phyloP scores from a whole-genome alignment of 1,140 invertebrate genomes.

The Drosophila ohnishii region DNA sequence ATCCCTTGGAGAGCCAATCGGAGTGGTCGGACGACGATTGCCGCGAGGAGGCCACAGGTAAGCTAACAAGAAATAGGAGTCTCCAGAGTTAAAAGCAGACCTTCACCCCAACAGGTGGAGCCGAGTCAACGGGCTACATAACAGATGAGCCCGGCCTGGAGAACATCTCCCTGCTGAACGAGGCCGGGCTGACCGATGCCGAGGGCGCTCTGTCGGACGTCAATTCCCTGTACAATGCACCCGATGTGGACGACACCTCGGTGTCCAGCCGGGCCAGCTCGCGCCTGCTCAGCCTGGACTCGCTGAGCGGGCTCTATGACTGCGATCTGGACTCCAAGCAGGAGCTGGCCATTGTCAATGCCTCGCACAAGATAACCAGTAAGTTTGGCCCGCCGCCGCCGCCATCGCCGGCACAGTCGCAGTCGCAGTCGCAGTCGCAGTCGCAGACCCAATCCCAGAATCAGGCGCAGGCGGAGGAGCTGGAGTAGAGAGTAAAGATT shows the following conservation, averaged over 20 bases:
- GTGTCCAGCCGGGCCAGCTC: slow-evolving; percentile 91
- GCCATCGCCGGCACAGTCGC: slow-evolving; percentile 36
- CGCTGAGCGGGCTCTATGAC: slow-evolving; percentile 92
- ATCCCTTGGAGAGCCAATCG: slow-evolving; percentile 87
- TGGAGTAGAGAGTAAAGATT: slow-evolving; percentile 48
- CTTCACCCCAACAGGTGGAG: slow-evolving; percentile 83
- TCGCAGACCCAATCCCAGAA: neutral
- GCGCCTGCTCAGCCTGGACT: slow-evolving; percentile 90
- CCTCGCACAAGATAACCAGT: slow-evolving; percentile 82
- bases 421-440: neutral
- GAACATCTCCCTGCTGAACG: slow-evolving; percentile 92
- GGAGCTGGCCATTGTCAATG: slow-evolving; percentile 83
- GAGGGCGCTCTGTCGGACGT: slow-evolving; percentile 93
- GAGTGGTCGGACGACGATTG: slow-evolving; percentile 90
- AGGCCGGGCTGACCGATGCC: slow-evolving; percentile 92
- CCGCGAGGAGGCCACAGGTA: slow-evolving; percentile 82
- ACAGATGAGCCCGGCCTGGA: slow-evolving; percentile 92
- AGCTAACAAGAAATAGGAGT: neutral
- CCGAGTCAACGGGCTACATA: slow-evolving; percentile 91
- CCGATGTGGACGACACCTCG: slow-evolving; percentile 90
- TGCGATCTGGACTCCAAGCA: slow-evolving; percentile 84
- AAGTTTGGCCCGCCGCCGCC: slow-evolving; percentile 79
- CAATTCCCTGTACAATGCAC: slow-evolving; percentile 91
- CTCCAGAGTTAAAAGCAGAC: neutral
- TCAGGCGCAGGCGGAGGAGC: slow-evolving; percentile 31